Evolutionary conservation across 2,888 invertebrate genomes (phyloP), one percentile per base, ranked within the genome.

Genomic region (Watsonalla cultraria): DNA sequence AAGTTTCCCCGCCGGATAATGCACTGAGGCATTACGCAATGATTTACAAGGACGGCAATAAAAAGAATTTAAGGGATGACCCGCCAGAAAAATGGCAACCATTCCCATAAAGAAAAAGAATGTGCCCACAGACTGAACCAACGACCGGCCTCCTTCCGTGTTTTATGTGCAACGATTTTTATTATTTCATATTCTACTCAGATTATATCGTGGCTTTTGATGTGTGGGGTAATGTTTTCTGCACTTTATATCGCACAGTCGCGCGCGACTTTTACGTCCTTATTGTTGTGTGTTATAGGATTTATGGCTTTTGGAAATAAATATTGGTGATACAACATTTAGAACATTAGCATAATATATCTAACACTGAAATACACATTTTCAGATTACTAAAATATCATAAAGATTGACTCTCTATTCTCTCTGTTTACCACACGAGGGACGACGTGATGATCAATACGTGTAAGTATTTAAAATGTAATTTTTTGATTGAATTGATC

Each of bases 1-100:
- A 90, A 90, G 89, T 90, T 87, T 88, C 88, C 82, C 80, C 76
- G 76, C 67, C 84, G 85, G 87, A 87, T 89, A 90, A 90, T 90
- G 87, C 88, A 89, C 85, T 86, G 80, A 77, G 78, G 90, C 87
- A 87, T 89, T 85, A 87, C 86, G 81, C 89, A 83, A 90, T 90
- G 90, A 90, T 90, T 90, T 90, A 90, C 88, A 85, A 86, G 86
- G 84, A 82, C 76, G 76, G 87, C 88, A 90, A 89, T 90, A 90
- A 90, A 90, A 90, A 89, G 87, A 89, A 89, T 90, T 88, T 88
- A 88, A 88, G 90, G 89, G 89, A 90, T 90, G 90, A 88, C 84
- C 90, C 84, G 70, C 69, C 76, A 74, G 84, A 83, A 86, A 86
- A 84, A 73, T 62, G 66, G 58, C 47, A 54, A 52, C 15, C 46